These are phyloP conservation scores for Muricea muricata DNA, from an alignment of 92 coral and sea anemone species.

Conservation along the genomic window DNA sequence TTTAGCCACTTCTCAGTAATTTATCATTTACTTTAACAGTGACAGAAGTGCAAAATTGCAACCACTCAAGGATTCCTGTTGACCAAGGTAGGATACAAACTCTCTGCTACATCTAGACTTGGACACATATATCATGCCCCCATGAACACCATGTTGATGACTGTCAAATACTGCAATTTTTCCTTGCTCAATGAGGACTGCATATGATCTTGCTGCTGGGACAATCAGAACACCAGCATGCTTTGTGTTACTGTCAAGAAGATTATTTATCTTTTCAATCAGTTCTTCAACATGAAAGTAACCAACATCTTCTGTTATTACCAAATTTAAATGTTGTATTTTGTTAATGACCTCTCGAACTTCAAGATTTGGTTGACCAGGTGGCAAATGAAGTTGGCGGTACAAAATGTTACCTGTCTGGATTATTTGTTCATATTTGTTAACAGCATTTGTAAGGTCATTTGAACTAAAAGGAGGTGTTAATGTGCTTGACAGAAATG, in stretches of 20 bases:
- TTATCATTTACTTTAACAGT: neutral
- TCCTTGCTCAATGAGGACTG: neutral
- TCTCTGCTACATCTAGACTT: too few species aligned
- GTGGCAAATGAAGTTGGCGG: conserved; percentile 35
- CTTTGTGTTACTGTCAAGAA: neutral
- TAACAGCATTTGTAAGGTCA: neutral
- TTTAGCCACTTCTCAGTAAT: too few species aligned
- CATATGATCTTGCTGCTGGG: neutral
- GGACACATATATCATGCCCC: neutral
- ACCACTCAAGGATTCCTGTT: neutral
- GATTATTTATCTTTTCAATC: conserved; percentile 26
- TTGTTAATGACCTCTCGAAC: conserved; percentile 43
- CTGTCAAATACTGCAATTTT: conserved; percentile 18
- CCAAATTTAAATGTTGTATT: neutral
- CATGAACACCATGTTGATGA: neutral
- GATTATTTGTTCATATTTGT: conserved; percentile 2
- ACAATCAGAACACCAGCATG: neutral
- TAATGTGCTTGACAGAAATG: conserved; percentile 22
- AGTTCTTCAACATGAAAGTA: conserved; percentile 12
- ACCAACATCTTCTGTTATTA: neutral
- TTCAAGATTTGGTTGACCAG: conserved; percentile 56
- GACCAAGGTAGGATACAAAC: neutral
- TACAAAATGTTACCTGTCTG: conserved; percentile 43
- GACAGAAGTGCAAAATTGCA: neutral
- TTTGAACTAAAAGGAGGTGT: neutral